Percentiles rank a stretch among this genome's conserved stretches.
These are phyloP conservation scores for Anolis carolinensis DNA, from an alignment of 2,113 vertebrate species.

Conservation along the genomic window DNA sequence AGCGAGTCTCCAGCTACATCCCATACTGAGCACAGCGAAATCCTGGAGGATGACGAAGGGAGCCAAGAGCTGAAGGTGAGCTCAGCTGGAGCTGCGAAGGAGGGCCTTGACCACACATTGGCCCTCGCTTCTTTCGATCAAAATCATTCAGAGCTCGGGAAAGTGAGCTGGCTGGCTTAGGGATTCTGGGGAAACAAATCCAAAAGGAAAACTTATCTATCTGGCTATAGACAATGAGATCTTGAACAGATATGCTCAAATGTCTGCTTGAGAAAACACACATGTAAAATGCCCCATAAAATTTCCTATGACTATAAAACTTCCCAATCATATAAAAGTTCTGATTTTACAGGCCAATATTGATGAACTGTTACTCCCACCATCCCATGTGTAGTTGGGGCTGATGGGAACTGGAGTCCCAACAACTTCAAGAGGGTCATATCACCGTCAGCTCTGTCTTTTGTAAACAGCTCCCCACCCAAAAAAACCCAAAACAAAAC, in stretches of 20 bases:
- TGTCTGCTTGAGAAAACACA: background rate
- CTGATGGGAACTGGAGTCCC: too few species aligned
- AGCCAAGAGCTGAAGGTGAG: conserved; percentile 84
- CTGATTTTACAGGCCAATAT: background rate
- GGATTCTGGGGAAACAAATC: too few species aligned
- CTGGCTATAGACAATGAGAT: background rate
- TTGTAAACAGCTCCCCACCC: background rate
- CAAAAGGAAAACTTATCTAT: background rate
- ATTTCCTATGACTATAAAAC: too few species aligned
- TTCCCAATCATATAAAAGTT: background rate
- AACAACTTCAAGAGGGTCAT: background rate
- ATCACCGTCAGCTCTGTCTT: background rate
- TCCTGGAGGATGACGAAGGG: conserved; percentile 83
- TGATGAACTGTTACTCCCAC: too few species aligned
- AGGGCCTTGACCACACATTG: too few species aligned
- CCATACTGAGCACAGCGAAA: conserved; percentile 85
- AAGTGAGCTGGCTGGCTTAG: too few species aligned
- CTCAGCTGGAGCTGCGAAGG: background rate
- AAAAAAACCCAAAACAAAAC: too few species aligned
- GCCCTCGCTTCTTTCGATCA: background rate
- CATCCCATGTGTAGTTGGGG: too few species aligned
- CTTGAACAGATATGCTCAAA: background rate
- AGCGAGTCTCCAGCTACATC: conserved; percentile 86
- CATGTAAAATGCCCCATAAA: background rate
- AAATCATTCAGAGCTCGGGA: background rate